phyloP scores from a whole-genome alignment of 1,140 invertebrate genomes.

The Amphibalanus amphitrite region DNA sequence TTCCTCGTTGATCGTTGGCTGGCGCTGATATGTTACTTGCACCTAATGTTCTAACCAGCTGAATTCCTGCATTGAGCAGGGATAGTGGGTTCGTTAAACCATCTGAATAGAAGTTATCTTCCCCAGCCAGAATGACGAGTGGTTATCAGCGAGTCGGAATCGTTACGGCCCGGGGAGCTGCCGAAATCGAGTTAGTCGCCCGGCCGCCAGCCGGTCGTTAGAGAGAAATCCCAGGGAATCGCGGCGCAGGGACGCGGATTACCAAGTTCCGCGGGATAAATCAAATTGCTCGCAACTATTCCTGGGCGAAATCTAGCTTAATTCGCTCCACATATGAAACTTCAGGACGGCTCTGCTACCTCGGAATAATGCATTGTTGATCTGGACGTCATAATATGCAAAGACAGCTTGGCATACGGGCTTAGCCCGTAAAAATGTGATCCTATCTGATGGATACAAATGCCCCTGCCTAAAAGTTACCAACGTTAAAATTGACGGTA shows the following conservation, averaged over 20 bases:
- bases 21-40: too few species aligned
- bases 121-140: background rate
- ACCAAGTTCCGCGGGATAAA: background rate
- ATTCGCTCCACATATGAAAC: background rate
- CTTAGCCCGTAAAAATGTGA: too few species aligned
- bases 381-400: background rate
- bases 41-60: too few species aligned
- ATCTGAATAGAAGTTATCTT: too few species aligned
- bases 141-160: background rate
- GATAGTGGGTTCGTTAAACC: too few species aligned
- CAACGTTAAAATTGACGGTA: too few species aligned
- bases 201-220: too few species aligned
- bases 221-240: background rate
- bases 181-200: background rate
- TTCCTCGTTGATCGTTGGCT: too few species aligned
- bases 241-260: background rate
- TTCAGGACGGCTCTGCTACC: background rate
- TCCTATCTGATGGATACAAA: too few species aligned
- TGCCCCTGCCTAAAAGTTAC: too few species aligned
- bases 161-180: background rate
- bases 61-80: too few species aligned
- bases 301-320: background rate
- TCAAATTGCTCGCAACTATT: background rate
- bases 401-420: too few species aligned
- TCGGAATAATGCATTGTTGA: background rate